These are phyloP conservation scores for Picathartes gymnocephalus DNA, from an alignment of 2,113 vertebrate genomes.

Conservation along the genomic window DNA sequence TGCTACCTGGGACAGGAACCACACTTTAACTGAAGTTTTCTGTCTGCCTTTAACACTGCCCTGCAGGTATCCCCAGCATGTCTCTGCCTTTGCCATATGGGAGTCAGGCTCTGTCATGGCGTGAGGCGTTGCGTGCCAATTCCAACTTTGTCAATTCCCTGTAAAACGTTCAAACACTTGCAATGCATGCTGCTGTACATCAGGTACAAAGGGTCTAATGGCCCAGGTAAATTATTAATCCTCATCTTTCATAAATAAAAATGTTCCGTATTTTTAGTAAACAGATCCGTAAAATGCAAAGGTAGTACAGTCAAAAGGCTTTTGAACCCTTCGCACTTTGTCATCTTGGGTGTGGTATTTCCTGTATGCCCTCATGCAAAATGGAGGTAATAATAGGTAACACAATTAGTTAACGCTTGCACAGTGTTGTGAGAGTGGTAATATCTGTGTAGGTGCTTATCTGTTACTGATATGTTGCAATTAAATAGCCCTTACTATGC, in stretches of 20 bases:
- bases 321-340: slow-evolving; percentile 1
- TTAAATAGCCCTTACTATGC: neutral
- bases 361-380: neutral
- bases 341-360: slow-evolving; percentile 33
- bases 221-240: slow-evolving; percentile 71
- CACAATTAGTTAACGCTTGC: neutral
- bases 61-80: neutral
- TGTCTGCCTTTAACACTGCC: neutral
- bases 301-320: neutral
- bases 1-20: neutral
- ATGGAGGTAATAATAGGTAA: neutral
- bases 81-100: neutral
- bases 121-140: neutral
- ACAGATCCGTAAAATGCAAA: slow-evolving; percentile 16
- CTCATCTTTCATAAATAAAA: slow-evolving; percentile 58
- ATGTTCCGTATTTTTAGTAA: slow-evolving; percentile 51
- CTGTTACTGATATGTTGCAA: neutral
- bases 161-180: neutral
- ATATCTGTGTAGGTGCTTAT: neutral
- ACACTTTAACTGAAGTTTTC: neutral
- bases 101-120: neutral
- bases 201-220: slow-evolving; percentile 67
- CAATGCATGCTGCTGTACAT: neutral
- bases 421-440: neutral
- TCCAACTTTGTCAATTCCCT: neutral